Percentiles rank a stretch among this genome's conserved stretches.
Conservation (phyloP, 2,113 vertebrate species). For the Centropus bengalensis region DNA sequence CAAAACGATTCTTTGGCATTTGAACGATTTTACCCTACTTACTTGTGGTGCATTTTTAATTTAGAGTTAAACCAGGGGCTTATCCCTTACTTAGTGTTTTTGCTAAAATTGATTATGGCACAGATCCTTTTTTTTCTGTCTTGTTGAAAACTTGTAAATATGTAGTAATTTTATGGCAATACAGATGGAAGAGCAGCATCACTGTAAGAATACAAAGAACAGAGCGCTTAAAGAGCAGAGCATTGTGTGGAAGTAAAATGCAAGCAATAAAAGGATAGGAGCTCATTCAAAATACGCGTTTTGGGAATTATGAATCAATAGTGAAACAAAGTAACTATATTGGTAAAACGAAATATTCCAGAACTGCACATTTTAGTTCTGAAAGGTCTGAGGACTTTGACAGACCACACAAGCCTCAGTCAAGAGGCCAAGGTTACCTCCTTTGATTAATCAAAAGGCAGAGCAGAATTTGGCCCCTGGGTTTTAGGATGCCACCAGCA, state of each 20-base stretch:
- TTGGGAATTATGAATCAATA: not conserved
- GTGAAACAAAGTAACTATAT: not conserved
- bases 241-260: not conserved
- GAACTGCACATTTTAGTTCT: not conserved
- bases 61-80: not conserved
- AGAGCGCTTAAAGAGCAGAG: not conserved
- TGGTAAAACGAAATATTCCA: not conserved
- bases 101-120: not conserved
- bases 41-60: conserved; percentile 39
- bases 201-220: not conserved
- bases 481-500: not conserved
- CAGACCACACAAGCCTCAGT: not conserved
- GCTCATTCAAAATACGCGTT: not conserved
- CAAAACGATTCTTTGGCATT: conserved; percentile 17
- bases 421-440: not conserved
- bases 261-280: not conserved
- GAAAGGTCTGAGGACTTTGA: not conserved
- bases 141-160: not conserved
- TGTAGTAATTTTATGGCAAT: not conserved
- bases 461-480: not conserved
- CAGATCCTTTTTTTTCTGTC: not conserved
- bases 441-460: not conserved
- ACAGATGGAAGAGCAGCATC: not conserved
- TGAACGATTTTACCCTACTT: conserved; percentile 30
- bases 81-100: not conserved